Base-by-base conservation (phyloP, 2,113 vertebrate species). In the Centropus bengalensis region DNA sequence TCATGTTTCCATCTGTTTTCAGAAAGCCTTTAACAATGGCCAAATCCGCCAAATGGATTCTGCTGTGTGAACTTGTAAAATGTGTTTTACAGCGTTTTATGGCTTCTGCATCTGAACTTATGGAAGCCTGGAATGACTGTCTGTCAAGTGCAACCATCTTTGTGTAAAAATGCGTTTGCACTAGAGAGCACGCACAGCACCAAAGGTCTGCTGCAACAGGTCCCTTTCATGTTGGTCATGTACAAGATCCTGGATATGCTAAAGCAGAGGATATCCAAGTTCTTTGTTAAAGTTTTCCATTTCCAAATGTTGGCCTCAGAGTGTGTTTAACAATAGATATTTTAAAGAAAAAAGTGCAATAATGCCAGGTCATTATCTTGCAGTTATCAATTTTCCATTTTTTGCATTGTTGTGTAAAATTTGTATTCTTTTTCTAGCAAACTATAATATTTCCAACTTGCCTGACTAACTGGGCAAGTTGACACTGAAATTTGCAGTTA, bases 1-100 rank as follows among this genome's bases (percentile, higher is more conserved):
- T 92, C 82, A 76, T 75, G 76, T 83, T 97, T 90, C 88, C 82
- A 93, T 95, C 79, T 95, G 86, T 91, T 97, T 97, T 96, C 91
- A 96, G 85, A 66, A 80, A 56, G n/a, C 47, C 81, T 94, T 36
- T 80, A 93, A 95, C 87, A 96, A 94, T 91, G 77, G 68, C 63
- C 71, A 95, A 23, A 95, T 89, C 83, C 20, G 16, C 70, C 24
- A 26, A 75, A 70, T 49, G 77, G 24, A 86, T 97, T 91, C 55
- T 92, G 79, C 87, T 16, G 26, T 89, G 82, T 86, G 54, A 92
- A 85, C 85, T 27, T 88, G 71, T 77, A 82, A 95, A 85, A 76
- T n/a, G 56, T 83, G 44, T 52, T 89, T 95, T 95, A 62, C 32
- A 45, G 26, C 54, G 54, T 93, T 97, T 95, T 85, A 94, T 82